A percentile compares a stretch with the other conserved stretches of the same genome.
Conservation (phyloP, 2,797 vertebrate species). For the Halcyon badia region DNA sequence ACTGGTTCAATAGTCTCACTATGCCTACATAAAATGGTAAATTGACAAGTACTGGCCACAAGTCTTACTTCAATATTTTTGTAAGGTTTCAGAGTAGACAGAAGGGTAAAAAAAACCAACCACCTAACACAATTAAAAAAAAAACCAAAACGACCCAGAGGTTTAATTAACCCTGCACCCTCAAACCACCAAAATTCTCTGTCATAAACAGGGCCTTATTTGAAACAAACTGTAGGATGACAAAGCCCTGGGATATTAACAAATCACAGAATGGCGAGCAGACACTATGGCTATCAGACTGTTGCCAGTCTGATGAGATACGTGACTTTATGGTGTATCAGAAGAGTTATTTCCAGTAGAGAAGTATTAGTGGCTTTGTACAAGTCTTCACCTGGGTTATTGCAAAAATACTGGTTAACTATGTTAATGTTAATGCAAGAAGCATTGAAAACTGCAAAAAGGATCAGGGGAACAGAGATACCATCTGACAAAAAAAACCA, state of each 20-base stretch:
- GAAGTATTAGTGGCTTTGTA: not conserved
- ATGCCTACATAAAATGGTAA: not conserved
- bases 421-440: not conserved
- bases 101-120: not conserved
- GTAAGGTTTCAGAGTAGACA: not conserved
- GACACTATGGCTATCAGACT: not conserved
- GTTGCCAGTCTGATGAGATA: not conserved
- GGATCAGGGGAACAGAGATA: not conserved
- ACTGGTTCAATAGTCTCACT: not conserved
- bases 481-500: not conserved
- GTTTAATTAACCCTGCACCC: not conserved
- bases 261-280: not conserved
- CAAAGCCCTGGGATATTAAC: not conserved
- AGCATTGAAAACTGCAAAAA: not conserved
- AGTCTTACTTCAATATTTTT: not conserved
- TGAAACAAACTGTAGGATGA: not conserved
- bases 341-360: not conserved
- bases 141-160: not conserved
- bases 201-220: not conserved
- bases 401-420: not conserved
- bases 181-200: not conserved
- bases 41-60: not conserved
- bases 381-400: not conserved
- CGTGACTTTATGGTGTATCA: fast-evolving
- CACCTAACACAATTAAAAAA: too few relatives aligned